Conservation (phyloP, 2,888 invertebrate species). For the Actias luna region DNA sequence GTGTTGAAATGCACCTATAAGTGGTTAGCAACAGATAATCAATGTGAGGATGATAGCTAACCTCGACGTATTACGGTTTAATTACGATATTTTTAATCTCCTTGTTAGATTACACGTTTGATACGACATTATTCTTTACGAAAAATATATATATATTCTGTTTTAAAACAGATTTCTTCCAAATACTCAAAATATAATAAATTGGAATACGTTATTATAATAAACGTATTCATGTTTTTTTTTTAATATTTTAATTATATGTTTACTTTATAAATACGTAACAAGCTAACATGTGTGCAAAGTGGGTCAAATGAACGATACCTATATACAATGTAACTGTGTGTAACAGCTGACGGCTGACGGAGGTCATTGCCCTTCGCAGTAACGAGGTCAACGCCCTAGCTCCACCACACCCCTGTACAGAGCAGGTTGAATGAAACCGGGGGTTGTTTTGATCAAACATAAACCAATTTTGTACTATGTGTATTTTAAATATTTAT, state of each 20-base stretch:
- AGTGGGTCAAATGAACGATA: conserved; percentile 56
- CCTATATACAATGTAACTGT: conserved; percentile 42
- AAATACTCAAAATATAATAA: neutral
- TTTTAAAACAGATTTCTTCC: too few species aligned
- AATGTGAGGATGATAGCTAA: too few species aligned
- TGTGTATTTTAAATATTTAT: neutral
- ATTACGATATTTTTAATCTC: too few species aligned
- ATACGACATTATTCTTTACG: too few species aligned
- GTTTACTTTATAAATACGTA: neutral
- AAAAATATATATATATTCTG: too few species aligned
- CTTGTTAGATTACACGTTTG: too few species aligned
- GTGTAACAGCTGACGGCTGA: conserved; percentile 59
- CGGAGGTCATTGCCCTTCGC: conserved; percentile 52
- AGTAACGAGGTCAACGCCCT: conserved; percentile 52
- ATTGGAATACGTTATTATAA: neutral
- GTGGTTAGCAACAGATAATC: too few species aligned
- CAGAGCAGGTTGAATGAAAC: conserved; percentile 38
- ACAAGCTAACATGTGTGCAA: conserved; percentile 46
- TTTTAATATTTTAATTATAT: conserved; percentile 22
- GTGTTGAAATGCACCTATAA: too few species aligned
- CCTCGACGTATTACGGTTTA: too few species aligned
- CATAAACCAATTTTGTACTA: neutral
- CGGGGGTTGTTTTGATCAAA: conserved; percentile 36
- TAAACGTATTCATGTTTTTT: conserved; percentile 36
- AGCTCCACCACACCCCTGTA: conserved; percentile 40